Base-by-base conservation (phyloP, 2,113 vertebrate species). In the Mesitornis unicolor region DNA sequence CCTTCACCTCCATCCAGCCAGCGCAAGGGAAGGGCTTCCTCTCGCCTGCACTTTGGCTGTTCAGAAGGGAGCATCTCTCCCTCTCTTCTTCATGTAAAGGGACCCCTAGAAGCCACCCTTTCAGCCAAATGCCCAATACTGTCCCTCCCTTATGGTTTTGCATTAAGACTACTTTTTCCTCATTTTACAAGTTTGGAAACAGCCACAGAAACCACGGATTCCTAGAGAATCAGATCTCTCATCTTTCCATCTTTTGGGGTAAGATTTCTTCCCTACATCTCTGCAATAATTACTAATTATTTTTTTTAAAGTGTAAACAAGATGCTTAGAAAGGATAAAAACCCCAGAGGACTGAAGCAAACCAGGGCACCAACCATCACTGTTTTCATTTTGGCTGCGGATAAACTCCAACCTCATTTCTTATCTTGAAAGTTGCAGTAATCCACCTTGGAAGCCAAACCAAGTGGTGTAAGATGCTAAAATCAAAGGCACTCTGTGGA, bases 361-460 rank as follows among this genome's bases (percentile, higher is more conserved):
- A 48, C 31, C 56, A 82, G 84, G 89, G 79, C 73, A 89, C 36
- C 47, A 64, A 43, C 42, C 57, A 43, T 9, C 26, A 0, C 35
- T 73, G 48, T 12, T 94, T 79, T 59, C 67, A 61, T 68, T 87
- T 31, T 25, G 84, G 87, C 87, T 94, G 69, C 0, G 0, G 84
- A 93, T 91, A 94, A 96, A 92, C 87, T 73, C 70, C 87, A 91
- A 53, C 78, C 84, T 93, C 89, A 50, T 80, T 95, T 65, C 87
- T 91, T 83, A 87, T 91, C 94, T 80, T 19, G 33, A 33, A 65
- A 87, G 61, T 24, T 91, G 89, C 89, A 89, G 74, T 53, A 82
- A 93, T 88, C 88, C 76, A 85, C 85, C 83, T 83, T 42, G 70
- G 59, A 85, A 89, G 75, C 67, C 75, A 82, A 78, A 73, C 35